Conservation (phyloP, 1,140 invertebrate genomes). For the Babylonia areolata region DNA sequence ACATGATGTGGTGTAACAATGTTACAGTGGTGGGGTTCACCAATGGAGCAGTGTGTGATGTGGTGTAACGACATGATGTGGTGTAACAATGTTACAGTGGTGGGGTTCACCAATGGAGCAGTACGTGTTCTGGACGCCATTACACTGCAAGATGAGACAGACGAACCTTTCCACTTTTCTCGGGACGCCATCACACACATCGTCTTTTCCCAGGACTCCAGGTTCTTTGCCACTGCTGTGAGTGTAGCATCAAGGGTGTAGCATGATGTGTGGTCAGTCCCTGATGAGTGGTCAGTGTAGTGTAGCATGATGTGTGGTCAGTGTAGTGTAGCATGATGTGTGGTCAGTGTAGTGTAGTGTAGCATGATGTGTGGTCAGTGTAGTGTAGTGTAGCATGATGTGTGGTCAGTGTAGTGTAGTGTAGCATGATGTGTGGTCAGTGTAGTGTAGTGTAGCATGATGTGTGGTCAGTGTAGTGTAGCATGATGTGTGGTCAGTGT, state of each 20-base stretch:
- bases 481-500: too few relatives aligned
- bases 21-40: slow-evolving; percentile 75
- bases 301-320: too few relatives aligned
- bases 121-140: slow-evolving; percentile 73
- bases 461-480: too few relatives aligned
- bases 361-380: too few relatives aligned
- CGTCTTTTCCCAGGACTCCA: slow-evolving; percentile 72
- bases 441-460: too few relatives aligned
- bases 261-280: too few relatives aligned
- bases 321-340: too few relatives aligned
- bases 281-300: too few relatives aligned
- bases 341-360: too few relatives aligned
- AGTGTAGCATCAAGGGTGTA: slow-evolving; percentile 37
- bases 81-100: slow-evolving; percentile 60
- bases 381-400: too few relatives aligned
- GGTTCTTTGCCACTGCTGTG: slow-evolving; percentile 75
- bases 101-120: slow-evolving; percentile 75
- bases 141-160: slow-evolving; percentile 68
- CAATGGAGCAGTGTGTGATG: slow-evolving; percentile 68
- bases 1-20: neutral
- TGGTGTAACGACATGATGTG: neutral
- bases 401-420: too few relatives aligned
- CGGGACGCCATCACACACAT: slow-evolving; percentile 74
- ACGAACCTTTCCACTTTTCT: slow-evolving; percentile 70
- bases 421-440: too few relatives aligned